Evolutionary conservation across 2,113 vertebrate genomes (phyloP).

Genomic region (Cyprinodon variegatus): DNA sequence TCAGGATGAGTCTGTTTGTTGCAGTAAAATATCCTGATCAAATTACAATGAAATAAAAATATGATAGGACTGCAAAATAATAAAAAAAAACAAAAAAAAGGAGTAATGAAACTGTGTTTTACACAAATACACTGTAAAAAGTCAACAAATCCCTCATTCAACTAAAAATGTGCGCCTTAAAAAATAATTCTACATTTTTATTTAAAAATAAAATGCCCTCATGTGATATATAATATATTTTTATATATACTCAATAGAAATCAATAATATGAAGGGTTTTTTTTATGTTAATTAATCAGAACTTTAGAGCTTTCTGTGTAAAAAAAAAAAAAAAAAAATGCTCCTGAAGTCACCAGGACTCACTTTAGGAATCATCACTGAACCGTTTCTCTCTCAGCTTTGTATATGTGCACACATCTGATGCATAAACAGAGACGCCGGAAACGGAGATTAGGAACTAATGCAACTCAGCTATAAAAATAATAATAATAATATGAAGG

Average conservation of each 20-base stretch:
- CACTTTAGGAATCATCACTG: conserved; percentile 51
- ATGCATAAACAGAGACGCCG: conserved; percentile 54
- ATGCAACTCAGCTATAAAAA: conserved; percentile 78
- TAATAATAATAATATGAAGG: conserved; percentile 14
- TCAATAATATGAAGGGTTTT: too few relatives aligned
- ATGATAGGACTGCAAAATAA: neutral
- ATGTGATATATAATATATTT: too few relatives aligned
- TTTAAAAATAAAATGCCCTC: too few relatives aligned
- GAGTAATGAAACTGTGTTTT: neutral
- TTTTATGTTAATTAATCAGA: too few relatives aligned
- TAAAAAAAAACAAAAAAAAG: too few relatives aligned
- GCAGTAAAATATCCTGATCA: neutral
- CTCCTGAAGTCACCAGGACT: conserved; percentile 1
- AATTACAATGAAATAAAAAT: neutral
- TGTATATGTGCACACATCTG: conserved; percentile 59
- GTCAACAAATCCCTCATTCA: neutral
- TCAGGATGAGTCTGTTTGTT: neutral
- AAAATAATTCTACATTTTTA: too few relatives aligned
- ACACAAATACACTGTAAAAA: neutral
- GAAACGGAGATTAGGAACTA: conserved; percentile 66
- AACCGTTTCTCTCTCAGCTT: conserved; percentile 24
- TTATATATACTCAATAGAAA: too few relatives aligned
- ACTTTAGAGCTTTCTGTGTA: too few relatives aligned
- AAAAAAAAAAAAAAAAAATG: neutral
- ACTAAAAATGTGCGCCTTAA: too few relatives aligned